Evolutionary conservation across 30 jellyfish, hydroid and myxozoan genomes (phyloP).

Genomic region (Morbakka virulenta): DNA sequence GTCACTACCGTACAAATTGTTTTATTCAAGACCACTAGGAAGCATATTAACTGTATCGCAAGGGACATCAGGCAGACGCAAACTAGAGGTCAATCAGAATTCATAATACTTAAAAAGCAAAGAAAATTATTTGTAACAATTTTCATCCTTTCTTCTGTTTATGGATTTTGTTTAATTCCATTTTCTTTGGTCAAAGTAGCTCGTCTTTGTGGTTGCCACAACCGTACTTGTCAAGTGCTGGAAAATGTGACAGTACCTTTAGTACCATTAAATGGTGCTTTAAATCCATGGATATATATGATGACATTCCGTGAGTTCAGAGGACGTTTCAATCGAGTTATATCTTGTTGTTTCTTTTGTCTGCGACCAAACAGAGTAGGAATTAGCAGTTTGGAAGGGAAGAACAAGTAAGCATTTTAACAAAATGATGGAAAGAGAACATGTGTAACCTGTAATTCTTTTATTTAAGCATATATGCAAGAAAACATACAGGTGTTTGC

Average conservation of each 20-base stretch:
- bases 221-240: not conserved
- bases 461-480: too few relatives aligned
- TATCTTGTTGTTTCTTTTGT: not conserved
- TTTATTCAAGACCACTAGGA: not conserved
- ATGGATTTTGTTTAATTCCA: not conserved
- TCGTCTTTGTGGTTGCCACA: not conserved
- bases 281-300: constrained; percentile 5
- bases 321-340: not conserved
- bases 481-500: too few relatives aligned
- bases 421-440: too few relatives aligned
- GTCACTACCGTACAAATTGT: not conserved
- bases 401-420: too few relatives aligned
- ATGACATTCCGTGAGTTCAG: not conserved
- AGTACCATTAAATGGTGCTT: not conserved
- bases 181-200: not conserved
- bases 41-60: not conserved
- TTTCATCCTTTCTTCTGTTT: not conserved
- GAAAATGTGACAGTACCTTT: not conserved
- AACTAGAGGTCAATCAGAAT: not conserved
- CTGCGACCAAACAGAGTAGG: too few relatives aligned
- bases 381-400: too few relatives aligned
- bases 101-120: not conserved
- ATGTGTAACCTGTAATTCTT: too few relatives aligned
- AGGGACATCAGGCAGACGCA: not conserved
- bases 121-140: not conserved